These are phyloP conservation scores for Cettia cetti DNA, from an alignment of 2,113 vertebrate genomes.

Conservation along the genomic window DNA sequence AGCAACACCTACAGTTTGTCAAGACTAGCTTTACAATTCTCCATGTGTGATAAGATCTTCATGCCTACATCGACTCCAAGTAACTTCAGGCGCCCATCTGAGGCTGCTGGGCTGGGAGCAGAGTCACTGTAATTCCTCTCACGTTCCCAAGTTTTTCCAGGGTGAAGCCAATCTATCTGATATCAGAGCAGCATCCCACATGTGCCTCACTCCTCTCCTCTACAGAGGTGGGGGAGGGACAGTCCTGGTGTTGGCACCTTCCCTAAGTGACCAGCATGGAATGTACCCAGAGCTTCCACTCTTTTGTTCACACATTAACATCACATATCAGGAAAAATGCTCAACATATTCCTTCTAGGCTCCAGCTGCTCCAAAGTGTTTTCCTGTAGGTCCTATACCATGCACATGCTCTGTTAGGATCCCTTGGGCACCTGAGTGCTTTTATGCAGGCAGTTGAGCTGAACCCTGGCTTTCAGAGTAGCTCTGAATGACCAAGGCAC, in stretches of 20 bases:
- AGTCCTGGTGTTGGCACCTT: neutral
- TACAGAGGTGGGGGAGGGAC: neutral
- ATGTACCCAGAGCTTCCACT: neutral
- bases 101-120: neutral
- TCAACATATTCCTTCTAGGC: neutral
- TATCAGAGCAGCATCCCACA: neutral
- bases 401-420: neutral
- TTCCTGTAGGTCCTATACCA: neutral
- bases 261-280: neutral
- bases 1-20: neutral
- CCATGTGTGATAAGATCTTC: neutral
- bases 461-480: neutral
- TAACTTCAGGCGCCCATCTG: neutral
- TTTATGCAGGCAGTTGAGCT: neutral
- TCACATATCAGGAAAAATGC: neutral
- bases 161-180: neutral
- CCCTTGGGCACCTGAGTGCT: neutral
- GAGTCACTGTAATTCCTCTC: neutral
- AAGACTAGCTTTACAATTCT: neutral
- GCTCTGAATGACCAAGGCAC: neutral
- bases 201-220: neutral
- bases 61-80: neutral
- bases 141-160: neutral
- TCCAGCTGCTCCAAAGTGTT: neutral
- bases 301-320: fast-evolving